Evolutionary conservation across 2,888 invertebrate species (phyloP).

Genomic region (Euplexia lucipara): DNA sequence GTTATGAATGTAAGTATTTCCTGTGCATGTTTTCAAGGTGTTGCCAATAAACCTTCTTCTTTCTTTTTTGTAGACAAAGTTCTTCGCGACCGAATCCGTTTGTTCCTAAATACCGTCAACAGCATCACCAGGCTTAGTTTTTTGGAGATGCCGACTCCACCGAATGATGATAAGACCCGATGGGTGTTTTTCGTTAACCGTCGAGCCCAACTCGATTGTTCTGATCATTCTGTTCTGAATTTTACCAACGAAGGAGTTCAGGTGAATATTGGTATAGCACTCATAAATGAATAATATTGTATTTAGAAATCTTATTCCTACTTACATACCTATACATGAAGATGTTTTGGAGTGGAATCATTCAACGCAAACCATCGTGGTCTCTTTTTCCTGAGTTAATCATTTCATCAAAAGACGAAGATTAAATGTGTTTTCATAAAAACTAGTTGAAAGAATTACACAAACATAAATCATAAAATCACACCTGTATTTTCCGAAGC

Average conservation of each 20-base stretch:
- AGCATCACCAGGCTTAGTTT: constrained; percentile 74
- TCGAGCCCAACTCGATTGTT: constrained; percentile 73
- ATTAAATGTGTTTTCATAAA: too few species aligned
- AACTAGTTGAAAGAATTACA: too few species aligned
- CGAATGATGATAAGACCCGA: constrained; percentile 69
- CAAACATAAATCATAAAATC: too few species aligned
- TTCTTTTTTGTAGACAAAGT: constrained; percentile 75
- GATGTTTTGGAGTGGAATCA: too few species aligned
- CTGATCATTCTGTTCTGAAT: constrained; percentile 72
- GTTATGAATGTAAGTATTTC: too few species aligned
- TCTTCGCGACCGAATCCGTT: constrained; percentile 78
- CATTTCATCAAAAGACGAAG: too few species aligned
- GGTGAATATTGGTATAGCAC: constrained; percentile 65
- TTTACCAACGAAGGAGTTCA: constrained; percentile 80
- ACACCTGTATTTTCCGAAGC: too few species aligned
- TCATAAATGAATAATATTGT: neutral
- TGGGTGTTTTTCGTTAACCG: constrained; percentile 84
- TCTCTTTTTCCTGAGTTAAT: too few species aligned
- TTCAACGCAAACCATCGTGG: too few species aligned
- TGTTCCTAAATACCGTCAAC: constrained; percentile 71
- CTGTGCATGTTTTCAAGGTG: neutral
- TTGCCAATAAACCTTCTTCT: neutral
- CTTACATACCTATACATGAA: too few species aligned
- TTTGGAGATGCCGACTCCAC: constrained; percentile 75
- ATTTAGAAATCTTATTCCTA: too few species aligned